phyloP scores from a whole-genome alignment of 2,113 vertebrate species.

The Tapirus terrestris region DNA sequence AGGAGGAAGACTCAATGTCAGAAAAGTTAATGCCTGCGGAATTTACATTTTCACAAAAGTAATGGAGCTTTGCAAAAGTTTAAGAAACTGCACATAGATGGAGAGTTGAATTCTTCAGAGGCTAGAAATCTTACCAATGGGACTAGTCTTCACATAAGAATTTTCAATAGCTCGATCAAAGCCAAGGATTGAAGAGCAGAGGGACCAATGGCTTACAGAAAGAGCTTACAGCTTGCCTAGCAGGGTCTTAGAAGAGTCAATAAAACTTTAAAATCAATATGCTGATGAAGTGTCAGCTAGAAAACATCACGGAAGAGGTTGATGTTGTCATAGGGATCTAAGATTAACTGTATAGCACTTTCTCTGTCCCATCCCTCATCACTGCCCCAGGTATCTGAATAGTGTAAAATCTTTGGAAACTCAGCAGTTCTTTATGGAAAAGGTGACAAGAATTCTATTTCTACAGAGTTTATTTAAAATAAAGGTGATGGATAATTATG shows the following conservation, averaged over 20 bases:
- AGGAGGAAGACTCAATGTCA: not conserved
- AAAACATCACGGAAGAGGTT: slow-evolving; percentile 70
- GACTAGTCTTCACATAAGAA: slow-evolving; percentile 74
- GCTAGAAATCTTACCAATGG: slow-evolving; percentile 68
- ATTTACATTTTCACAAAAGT: not conserved
- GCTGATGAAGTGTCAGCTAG: slow-evolving; percentile 77
- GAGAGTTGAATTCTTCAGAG: slow-evolving; percentile 71
- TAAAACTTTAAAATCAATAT: slow-evolving; percentile 87
- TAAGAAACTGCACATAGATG: slow-evolving; percentile 58
- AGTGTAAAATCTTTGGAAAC: not conserved
- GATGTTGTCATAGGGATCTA: slow-evolving; percentile 57
- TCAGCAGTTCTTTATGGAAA: not conserved
- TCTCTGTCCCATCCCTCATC: rapidly evolving
- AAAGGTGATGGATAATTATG: not conserved
- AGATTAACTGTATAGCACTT: not conserved
- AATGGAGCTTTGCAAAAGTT: slow-evolving; percentile 1
- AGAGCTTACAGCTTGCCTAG: slow-evolving; percentile 76
- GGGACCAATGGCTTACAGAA: slow-evolving; percentile 80
- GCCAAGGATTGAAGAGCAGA: slow-evolving; percentile 71
- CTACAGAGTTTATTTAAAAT: not conserved
- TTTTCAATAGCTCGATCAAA: slow-evolving; percentile 84
- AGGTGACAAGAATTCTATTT: not conserved
- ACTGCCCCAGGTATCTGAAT: not conserved
- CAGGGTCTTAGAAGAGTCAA: slow-evolving; percentile 84
- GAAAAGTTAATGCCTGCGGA: not conserved